Percentiles rank a stretch among this genome's conserved stretches.
These are phyloP conservation scores for Camponotus floridanus DNA, from an alignment of 1,140 invertebrate species.

Conservation along the genomic window DNA sequence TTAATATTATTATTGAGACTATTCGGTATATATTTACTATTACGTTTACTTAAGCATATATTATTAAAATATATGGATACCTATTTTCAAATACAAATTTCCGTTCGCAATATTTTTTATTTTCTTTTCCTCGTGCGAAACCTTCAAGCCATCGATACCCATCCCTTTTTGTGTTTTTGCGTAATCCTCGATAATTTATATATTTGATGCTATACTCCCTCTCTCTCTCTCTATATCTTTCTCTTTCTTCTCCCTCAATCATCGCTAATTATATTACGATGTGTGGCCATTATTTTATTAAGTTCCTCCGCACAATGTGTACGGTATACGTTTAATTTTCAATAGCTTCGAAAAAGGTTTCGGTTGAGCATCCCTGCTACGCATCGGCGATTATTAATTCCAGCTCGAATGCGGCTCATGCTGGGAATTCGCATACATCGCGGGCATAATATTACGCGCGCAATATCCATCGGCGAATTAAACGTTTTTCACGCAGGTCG, in stretches of 20 bases:
- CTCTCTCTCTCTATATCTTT: not conserved
- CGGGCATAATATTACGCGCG: not conserved
- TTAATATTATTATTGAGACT: slow-evolving; percentile 71
- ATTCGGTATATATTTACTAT: slow-evolving; percentile 74
- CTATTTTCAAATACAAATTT: slow-evolving; percentile 79
- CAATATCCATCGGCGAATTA: slow-evolving; percentile 34
- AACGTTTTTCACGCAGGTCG: not conserved
- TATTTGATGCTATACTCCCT: not conserved
- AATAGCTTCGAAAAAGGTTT: slow-evolving; percentile 16
- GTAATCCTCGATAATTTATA: not conserved
- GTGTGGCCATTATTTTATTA: not conserved
- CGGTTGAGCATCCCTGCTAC: slow-evolving; percentile 59
- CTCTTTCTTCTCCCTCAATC: not conserved
- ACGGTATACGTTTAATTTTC: slow-evolving; percentile 3
- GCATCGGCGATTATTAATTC: slow-evolving; percentile 64
- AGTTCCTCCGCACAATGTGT: not conserved
- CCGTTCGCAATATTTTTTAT: slow-evolving; percentile 55
- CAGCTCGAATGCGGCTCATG: slow-evolving; percentile 10
- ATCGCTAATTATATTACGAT: slow-evolving; percentile 6
- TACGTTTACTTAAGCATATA: slow-evolving; percentile 80
- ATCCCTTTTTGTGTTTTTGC: not conserved
- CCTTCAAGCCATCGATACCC: not conserved
- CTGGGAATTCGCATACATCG: slow-evolving; percentile 33
- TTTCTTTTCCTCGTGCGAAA: slow-evolving; percentile 49
- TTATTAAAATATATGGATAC: slow-evolving; percentile 81